Evolutionary conservation across 2,113 vertebrate species (phyloP).

Genomic region (Fregata magnificens): DNA sequence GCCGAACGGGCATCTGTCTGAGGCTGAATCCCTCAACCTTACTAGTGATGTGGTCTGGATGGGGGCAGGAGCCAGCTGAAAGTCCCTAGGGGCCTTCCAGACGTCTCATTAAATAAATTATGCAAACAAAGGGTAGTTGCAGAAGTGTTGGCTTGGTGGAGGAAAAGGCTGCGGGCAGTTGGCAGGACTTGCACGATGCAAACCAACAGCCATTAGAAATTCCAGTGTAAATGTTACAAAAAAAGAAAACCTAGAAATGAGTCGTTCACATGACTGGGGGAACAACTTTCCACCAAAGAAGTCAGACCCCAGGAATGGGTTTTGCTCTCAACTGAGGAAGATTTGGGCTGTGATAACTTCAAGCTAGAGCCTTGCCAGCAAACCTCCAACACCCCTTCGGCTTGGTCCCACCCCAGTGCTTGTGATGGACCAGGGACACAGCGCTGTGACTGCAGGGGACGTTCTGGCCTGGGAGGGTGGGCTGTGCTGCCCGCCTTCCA

Average conservation of each 20-base stretch:
- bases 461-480: neutral
- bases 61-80: neutral
- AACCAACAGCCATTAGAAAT: neutral
- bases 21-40: neutral
- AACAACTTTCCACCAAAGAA: neutral
- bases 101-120: neutral
- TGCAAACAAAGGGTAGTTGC: neutral
- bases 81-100: neutral
- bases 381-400: neutral
- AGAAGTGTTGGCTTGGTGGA: neutral
- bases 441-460: neutral
- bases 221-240: neutral
- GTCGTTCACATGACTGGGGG: neutral
- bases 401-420: neutral
- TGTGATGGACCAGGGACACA: neutral
- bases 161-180: neutral
- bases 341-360: neutral
- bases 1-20: neutral
- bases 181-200: neutral
- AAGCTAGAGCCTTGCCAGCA: neutral
- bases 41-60: rapidly evolving
- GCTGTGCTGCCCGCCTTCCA: neutral
- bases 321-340: neutral
- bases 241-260: neutral
- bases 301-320: neutral